Base-by-base conservation (phyloP, 2,113 vertebrate genomes). In the Hylia prasina region DNA sequence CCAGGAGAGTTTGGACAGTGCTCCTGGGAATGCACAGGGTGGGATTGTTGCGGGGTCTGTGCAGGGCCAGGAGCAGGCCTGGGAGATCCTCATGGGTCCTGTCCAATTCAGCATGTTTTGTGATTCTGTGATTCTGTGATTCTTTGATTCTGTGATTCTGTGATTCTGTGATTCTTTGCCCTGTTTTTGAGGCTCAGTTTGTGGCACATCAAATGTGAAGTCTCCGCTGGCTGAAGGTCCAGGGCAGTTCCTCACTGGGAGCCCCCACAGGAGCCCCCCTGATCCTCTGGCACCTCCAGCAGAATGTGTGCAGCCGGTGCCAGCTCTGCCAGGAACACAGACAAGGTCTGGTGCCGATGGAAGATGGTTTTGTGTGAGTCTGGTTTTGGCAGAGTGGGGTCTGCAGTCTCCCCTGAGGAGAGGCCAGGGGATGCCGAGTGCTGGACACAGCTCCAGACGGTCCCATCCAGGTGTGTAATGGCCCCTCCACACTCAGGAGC, bases 151-250 rank as follows among this genome's bases (percentile, higher is more conserved):
- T 40, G 40, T 40, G 40, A 45, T 3, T 39, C 6, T 64, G 8
- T 23, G 14, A 8, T 17, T 33, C 5, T 23, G 21, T 44, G 15
- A 6, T 3, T 33, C 16, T 37, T 37, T 44, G 10, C 11, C 5
- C 6, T 8, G 13, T 11, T 35, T 63, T 7, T 16, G 33, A 18
- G 30, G 60, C 17, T 47, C 0, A 0, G 5, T 56, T 87, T 56
- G n/a, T 0, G 1, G 28, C 27, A 1, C 2, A 2, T 10, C 40
- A 15, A 27, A 1, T 2, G 14, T 13, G 66, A 28, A 37, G 35
- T 9, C 0, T 0, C 27, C 0, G 1, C 9, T 0, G 7, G 71
- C 25, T 75, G 40, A n/a, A 73, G 54, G 6, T 2, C 23, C 16
- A 8, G 50, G 39, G 42, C 5, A 6, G 2, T 7, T 79, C 25